phyloP scores from a whole-genome alignment of 2,113 vertebrate species.

The Heterotilapia buettikoferi region DNA sequence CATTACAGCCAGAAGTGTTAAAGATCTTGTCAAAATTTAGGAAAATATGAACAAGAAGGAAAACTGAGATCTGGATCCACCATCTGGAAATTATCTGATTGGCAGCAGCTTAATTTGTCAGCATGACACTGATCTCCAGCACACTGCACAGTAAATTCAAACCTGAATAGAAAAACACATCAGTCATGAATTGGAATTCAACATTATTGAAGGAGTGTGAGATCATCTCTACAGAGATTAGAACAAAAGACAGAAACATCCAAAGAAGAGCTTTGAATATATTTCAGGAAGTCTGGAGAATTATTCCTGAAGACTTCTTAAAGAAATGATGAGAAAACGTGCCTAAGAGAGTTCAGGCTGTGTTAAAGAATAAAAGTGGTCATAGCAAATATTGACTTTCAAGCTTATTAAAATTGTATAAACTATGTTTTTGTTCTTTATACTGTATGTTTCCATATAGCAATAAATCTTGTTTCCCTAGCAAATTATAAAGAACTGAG shows the following conservation, averaged over 20 bases:
- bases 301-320: neutral
- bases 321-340: neutral
- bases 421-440: neutral
- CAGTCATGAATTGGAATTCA: neutral
- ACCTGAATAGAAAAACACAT: neutral
- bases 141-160: neutral
- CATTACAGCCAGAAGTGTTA: neutral
- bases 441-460: neutral
- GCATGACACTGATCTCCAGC: neutral
- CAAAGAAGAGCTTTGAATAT: neutral
- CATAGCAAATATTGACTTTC: neutral
- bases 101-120: neutral
- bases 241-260: neutral
- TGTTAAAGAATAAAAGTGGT: neutral
- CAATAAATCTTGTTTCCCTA: neutral
- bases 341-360: neutral
- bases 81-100: neutral
- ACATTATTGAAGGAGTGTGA: neutral
- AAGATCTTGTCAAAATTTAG: neutral
- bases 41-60: neutral
- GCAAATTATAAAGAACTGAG: neutral
- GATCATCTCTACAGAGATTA: neutral
- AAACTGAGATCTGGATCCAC: neutral
- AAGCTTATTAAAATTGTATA: neutral
- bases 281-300: neutral